Conservation (phyloP, 1,140 invertebrate genomes). For the Drosophila prosaltans region DNA sequence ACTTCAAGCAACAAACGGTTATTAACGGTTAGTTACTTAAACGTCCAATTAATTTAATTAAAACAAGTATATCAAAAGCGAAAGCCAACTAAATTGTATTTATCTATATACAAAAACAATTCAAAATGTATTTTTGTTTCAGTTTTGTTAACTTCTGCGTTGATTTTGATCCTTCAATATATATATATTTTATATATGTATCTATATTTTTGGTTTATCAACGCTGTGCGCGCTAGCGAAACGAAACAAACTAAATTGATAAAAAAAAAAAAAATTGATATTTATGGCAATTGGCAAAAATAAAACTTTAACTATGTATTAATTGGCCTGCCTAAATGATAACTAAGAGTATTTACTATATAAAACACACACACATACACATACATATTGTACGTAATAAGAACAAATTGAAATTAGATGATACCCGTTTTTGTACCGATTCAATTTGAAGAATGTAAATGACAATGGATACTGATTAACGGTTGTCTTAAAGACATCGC, state of each 20-base stretch:
- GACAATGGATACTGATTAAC: slow-evolving; percentile 58
- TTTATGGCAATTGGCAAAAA: slow-evolving; percentile 61
- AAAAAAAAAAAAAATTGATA: slow-evolving; percentile 31
- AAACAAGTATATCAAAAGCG: slow-evolving; percentile 48
- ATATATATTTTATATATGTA: slow-evolving; percentile 53
- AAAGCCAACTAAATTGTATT: slow-evolving; percentile 55
- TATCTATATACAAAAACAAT: slow-evolving; percentile 49
- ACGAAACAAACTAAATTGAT: slow-evolving; percentile 41
- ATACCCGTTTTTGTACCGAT: slow-evolving; percentile 18
- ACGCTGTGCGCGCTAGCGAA: slow-evolving; percentile 76
- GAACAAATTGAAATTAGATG: slow-evolving; percentile 23
- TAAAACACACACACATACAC: slow-evolving; percentile 14
- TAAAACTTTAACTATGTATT: slow-evolving; percentile 57
- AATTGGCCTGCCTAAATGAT: slow-evolving; percentile 54
- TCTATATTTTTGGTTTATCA: slow-evolving; percentile 46
- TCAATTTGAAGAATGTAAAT: slow-evolving; percentile 10
- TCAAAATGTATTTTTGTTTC: slow-evolving; percentile 30
- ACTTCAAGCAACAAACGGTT: slow-evolving; percentile 49
- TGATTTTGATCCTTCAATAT: slow-evolving; percentile 28
- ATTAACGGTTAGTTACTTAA: slow-evolving; percentile 83
- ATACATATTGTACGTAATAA: slow-evolving; percentile 51
- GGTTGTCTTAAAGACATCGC: slow-evolving; percentile 68
- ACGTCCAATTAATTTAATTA: slow-evolving; percentile 82
- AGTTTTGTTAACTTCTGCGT: slow-evolving; percentile 70
- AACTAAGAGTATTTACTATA: slow-evolving; percentile 58